Evolutionary conservation across 2,113 vertebrate genomes (phyloP), one percentile per base, ranked within the genome.

Genomic region (Ciconia stormi): DNA sequence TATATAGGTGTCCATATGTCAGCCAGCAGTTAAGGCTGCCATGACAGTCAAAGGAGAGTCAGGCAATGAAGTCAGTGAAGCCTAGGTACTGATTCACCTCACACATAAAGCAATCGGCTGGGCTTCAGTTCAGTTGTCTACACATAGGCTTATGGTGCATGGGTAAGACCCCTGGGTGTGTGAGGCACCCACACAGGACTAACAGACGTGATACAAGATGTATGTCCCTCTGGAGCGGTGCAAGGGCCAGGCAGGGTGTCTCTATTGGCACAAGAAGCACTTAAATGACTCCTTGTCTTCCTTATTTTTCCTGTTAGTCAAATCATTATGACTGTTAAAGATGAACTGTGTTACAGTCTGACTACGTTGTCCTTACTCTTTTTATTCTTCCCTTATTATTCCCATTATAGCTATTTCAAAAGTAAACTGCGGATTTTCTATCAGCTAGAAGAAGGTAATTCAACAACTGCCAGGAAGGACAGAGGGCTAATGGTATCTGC

Each of bases 341-440:
- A 4, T 26, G 49, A 85, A 55, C 19, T 16, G 5, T 61, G 16
- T 58, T 82, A 46, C n/a, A 50, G 40, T 46, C 19, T 30, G 21
- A 49, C 14, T 62, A 23, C 30, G 12, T 26, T 32, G 8, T 9
- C 72, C 46, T 79, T 52, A 34, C 5, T 6, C 15, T 63, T 92
- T 88, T 61, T 86, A n/a, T 79, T 83, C 44, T 82, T 86, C 36
- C 5, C 15, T 65, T 80, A 38, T 72, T 86, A 61, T 80, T 90
- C 44, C 46, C 63, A 44, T 52, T 30, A 53, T 61, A 81, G 5
- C 32, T 4, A 53, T 77, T 85, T 72, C 10, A 56, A 44, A 94
- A 77, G 34, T 42, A 78, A 89, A 86, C 27, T 25, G 3, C 56
- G 30, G 10, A 27, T 38, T 88, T 82, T 79, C 72, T 70, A 30